A percentile compares a stretch with the other conserved stretches of the same genome.
phyloP scores from a whole-genome alignment of 2,797 vertebrate genomes.

The Microcaecilia unicolor region DNA sequence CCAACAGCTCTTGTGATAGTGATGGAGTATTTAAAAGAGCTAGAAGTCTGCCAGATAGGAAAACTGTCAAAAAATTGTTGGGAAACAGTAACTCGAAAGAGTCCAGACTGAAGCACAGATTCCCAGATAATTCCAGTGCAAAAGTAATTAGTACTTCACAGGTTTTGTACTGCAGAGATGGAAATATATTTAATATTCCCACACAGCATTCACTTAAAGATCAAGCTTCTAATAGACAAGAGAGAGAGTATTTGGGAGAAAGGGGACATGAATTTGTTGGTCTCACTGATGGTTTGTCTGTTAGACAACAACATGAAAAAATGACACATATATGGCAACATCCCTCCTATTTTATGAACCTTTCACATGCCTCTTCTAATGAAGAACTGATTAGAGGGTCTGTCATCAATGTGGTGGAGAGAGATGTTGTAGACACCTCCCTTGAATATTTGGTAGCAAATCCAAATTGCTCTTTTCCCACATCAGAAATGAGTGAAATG shows the following conservation, averaged over 20 bases:
- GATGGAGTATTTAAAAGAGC: conserved; percentile 2
- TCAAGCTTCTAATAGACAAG: neutral
- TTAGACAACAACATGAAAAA: neutral
- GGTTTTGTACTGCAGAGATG: conserved; percentile 17
- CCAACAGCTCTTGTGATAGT: neutral
- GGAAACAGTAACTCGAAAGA: conserved; percentile 1
- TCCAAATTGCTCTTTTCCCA: conserved; percentile 5
- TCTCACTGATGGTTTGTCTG: conserved; percentile 14
- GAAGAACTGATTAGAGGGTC: too few species aligned
- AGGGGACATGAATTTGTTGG: rapidly evolving
- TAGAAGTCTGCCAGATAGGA: conserved; percentile 3
- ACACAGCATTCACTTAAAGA: neutral
- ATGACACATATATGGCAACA: neutral
- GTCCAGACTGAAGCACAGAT: neutral
- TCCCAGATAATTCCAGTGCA: too few species aligned
- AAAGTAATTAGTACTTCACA: conserved; percentile 31
- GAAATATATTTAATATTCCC: neutral
- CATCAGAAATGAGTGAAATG: conserved; percentile 19
- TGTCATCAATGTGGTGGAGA: too few species aligned
- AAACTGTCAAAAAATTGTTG: neutral
- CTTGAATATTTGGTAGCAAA: conserved; percentile 6
- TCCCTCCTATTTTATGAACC: neutral
- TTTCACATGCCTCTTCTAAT: too few species aligned
- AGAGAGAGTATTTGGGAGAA: conserved; percentile 3
- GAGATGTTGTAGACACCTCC: neutral